Percentiles rank a stretch among this genome's conserved stretches.
phyloP scores from a whole-genome alignment of 2,113 vertebrate species.

The Rattus rattus region DNA sequence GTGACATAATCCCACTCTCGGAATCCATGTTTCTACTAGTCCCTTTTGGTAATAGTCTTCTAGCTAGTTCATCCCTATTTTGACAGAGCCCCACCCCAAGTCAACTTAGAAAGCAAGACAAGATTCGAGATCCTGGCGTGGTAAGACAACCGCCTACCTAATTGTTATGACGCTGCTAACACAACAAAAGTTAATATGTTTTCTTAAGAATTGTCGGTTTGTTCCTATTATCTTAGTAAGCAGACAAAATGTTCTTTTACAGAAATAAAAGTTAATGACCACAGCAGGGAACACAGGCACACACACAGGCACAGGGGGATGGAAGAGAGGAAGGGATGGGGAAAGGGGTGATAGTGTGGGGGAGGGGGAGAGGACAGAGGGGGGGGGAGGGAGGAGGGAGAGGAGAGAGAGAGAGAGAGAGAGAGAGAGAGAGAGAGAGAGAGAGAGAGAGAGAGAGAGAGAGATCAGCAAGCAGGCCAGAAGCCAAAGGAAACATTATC shows the following conservation, averaged over 20 bases:
- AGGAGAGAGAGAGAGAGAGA: neutral
- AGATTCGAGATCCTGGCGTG: neutral
- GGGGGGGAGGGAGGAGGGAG: neutral
- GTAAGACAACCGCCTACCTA: constrained; percentile 11
- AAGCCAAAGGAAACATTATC: constrained; percentile 68
- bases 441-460: neutral
- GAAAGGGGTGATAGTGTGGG: neutral
- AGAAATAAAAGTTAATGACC: constrained; percentile 67
- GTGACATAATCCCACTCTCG: neutral
- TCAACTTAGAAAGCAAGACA: neutral
- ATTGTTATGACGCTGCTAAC: neutral
- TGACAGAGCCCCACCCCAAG: neutral
- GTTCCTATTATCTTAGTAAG: neutral
- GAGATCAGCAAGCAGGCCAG: neutral
- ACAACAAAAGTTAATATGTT: constrained; percentile 14
- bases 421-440: neutral
- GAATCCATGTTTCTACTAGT: neutral
- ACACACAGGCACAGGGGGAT: neutral
- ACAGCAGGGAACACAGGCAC: neutral
- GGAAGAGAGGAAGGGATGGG: neutral
- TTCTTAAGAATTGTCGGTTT: constrained; percentile 41
- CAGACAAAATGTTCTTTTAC: constrained; percentile 63
- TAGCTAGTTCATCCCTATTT: neutral
- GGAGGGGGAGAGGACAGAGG: neutral
- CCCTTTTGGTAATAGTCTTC: neutral